A percentile compares a stretch with the other conserved stretches of the same genome.
phyloP scores from a whole-genome alignment of 2,113 vertebrate genomes.

The Pluvialis apricaria region DNA sequence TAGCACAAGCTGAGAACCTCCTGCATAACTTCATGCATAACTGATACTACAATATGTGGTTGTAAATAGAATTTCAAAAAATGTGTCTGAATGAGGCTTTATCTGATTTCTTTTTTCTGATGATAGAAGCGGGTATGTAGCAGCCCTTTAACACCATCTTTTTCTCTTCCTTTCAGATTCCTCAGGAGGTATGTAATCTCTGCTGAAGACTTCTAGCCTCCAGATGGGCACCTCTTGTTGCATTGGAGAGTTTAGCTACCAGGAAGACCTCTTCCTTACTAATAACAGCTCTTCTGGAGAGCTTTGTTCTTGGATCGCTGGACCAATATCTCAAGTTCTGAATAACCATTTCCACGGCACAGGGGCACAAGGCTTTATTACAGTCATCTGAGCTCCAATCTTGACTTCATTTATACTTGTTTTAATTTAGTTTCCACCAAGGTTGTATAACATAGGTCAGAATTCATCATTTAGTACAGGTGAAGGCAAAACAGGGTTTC shows the following conservation, averaged over 20 bases:
- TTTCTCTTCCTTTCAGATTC: slow-evolving; percentile 72
- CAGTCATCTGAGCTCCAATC: background rate
- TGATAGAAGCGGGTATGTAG: background rate
- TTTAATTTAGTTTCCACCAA: background rate
- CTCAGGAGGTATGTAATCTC: slow-evolving; percentile 74
- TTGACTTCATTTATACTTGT: background rate
- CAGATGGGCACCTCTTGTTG: background rate
- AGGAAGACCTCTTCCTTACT: background rate
- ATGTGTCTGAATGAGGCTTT: background rate
- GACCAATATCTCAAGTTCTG: background rate
- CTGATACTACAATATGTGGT: background rate
- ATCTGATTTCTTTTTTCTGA: background rate
- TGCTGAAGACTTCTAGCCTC: background rate
- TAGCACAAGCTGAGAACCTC: background rate
- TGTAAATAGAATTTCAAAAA: background rate
- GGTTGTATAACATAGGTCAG: background rate
- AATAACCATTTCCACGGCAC: background rate
- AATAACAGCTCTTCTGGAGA: background rate
- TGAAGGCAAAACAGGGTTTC: background rate
- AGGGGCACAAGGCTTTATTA: background rate
- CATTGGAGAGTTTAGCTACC: background rate
- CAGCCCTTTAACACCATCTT: background rate
- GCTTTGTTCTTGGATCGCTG: background rate
- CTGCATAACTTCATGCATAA: background rate
- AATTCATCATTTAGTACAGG: background rate